These are phyloP conservation scores for Oreocharis arfaki DNA, from an alignment of 2,113 vertebrate species.

Conservation along the genomic window DNA sequence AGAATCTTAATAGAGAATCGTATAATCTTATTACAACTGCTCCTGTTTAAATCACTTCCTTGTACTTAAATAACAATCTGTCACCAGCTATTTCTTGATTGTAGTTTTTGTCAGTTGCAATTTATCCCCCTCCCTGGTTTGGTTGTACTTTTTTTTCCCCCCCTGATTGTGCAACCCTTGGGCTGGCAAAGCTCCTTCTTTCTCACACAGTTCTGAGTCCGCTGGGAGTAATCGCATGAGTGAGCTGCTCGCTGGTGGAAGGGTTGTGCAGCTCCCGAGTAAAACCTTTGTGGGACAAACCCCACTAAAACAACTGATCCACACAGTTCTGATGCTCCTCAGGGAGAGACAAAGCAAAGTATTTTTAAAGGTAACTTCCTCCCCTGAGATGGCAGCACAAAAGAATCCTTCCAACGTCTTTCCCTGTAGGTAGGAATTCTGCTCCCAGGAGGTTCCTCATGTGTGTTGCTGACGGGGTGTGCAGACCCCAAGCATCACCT, in stretches of 20 bases:
- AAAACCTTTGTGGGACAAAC: not conserved
- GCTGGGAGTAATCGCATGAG: not conserved
- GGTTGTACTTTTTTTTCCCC: not conserved
- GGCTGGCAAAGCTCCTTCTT: not conserved
- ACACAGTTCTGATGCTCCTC: not conserved
- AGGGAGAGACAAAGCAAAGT: not conserved
- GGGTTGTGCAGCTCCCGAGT: not conserved
- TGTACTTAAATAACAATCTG: slow-evolving; percentile 49
- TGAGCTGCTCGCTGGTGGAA: not conserved
- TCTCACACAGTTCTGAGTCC: not conserved
- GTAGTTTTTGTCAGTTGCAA: slow-evolving; percentile 28
- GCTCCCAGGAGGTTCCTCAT: not conserved
- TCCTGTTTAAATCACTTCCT: slow-evolving; percentile 58
- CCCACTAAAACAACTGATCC: not conserved
- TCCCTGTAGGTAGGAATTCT: not conserved
- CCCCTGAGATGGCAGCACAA: not conserved
- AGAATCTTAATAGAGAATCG: slow-evolving; percentile 40
- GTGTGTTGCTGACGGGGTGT: not conserved
- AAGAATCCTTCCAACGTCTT: not conserved
- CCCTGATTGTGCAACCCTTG: slow-evolving; percentile 17
- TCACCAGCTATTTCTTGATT: slow-evolving; percentile 29
- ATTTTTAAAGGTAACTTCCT: not conserved
- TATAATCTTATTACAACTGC: slow-evolving; percentile 58
- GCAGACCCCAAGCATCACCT: not conserved
- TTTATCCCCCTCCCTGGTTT: not conserved